Evolutionary conservation across 2,113 vertebrate species (phyloP).

Genomic region (Brienomyrus brachyistius): DNA sequence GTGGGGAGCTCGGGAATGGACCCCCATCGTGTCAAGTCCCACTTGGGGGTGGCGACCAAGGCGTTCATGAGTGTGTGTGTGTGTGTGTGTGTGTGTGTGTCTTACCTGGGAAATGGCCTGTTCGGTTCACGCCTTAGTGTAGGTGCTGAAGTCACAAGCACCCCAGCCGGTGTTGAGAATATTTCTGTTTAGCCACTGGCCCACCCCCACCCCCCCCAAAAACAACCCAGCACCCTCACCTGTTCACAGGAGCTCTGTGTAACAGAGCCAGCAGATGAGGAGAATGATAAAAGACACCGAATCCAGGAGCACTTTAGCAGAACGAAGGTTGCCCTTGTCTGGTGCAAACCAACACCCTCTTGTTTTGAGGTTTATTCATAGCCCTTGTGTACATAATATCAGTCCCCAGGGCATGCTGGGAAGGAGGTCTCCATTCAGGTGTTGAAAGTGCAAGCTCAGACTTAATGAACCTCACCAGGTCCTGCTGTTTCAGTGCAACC

Average conservation of each 20-base stretch:
- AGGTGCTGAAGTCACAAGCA: background rate
- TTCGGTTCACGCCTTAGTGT: background rate
- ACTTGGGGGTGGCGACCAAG: background rate
- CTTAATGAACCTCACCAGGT: background rate
- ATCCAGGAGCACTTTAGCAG: constrained; percentile 10
- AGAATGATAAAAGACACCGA: constrained; percentile 8
- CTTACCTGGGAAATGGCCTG: background rate
- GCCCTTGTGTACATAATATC: background rate
- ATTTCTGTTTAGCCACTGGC: background rate
- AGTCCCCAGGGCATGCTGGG: constrained; percentile 16
- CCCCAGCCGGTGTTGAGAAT: background rate
- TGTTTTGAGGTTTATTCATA: constrained; percentile 16
- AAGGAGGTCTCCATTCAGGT: background rate
- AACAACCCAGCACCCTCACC: background rate
- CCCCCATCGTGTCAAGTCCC: background rate
- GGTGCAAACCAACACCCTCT: constrained; percentile 14
- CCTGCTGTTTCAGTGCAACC: background rate
- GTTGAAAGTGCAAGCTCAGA: background rate
- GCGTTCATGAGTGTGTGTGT: background rate
- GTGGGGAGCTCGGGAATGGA: background rate
- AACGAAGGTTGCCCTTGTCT: constrained; percentile 7
- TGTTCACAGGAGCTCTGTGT: background rate
- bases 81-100: background rate
- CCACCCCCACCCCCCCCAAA: background rate
- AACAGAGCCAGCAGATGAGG: constrained; percentile 12